Conservation (phyloP, 1,140 invertebrate genomes). For the Hyphantria cunea region DNA sequence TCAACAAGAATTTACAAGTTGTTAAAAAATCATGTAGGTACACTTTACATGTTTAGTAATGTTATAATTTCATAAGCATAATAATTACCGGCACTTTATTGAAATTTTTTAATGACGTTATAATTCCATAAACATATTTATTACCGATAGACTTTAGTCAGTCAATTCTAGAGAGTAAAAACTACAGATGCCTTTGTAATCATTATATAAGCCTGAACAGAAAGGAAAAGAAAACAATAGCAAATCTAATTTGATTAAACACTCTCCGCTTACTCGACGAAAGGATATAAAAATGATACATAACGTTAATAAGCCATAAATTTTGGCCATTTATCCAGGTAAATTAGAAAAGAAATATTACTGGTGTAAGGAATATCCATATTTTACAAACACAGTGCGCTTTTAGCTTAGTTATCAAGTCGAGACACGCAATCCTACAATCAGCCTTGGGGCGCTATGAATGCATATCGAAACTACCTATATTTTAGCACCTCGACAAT, state of each 20-base stretch:
- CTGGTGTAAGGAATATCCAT: constrained; percentile 41
- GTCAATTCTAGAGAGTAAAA: too few species aligned
- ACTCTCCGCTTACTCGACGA: constrained; percentile 1
- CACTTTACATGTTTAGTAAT: too few species aligned
- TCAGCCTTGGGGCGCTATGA: constrained; percentile 49
- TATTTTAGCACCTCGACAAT: constrained; percentile 63
- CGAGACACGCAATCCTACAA: constrained; percentile 67
- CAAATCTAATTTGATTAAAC: constrained; percentile 9
- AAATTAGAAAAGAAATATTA: constrained; percentile 20
- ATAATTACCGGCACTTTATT: too few species aligned
- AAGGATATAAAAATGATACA: constrained; percentile 5
- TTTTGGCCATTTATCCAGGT: constrained; percentile 4
- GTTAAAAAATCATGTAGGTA: too few species aligned
- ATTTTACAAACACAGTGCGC: constrained; percentile 44
- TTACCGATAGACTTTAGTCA: too few species aligned
- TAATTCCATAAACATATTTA: too few species aligned
- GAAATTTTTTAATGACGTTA: too few species aligned
- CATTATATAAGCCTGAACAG: neutral
- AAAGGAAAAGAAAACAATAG: neutral
- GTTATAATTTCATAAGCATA: too few species aligned
- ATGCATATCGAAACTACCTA: constrained; percentile 63
- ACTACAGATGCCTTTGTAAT: too few species aligned
- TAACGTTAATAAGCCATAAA: constrained; percentile 17
- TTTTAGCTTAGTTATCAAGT: constrained; percentile 67
- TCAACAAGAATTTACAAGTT: too few species aligned